Evolutionary conservation across 2,888 invertebrate species (phyloP).

Genomic region (Operophtera brumata): DNA sequence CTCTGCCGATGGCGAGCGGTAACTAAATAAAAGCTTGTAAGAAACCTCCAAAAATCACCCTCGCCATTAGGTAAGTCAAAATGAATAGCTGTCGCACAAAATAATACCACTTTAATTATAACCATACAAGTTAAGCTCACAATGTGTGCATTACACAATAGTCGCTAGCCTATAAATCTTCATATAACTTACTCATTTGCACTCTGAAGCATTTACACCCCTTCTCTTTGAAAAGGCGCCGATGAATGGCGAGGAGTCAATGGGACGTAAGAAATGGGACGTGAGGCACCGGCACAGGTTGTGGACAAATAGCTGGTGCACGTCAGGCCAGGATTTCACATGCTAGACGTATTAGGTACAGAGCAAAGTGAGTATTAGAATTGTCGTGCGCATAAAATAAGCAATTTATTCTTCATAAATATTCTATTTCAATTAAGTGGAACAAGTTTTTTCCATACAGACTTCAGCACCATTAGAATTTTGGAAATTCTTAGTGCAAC

Average conservation of each 20-base stretch:
- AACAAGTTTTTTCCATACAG: too few relatives aligned
- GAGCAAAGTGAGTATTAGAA: too few relatives aligned
- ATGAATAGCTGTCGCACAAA: neutral
- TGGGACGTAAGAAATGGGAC: slow-evolving; percentile 78
- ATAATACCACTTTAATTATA: slow-evolving; percentile 1
- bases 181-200: slow-evolving; percentile 60
- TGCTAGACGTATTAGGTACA: too few relatives aligned
- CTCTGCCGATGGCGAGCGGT: too few relatives aligned
- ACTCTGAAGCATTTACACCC: slow-evolving; percentile 64
- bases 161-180: slow-evolving; percentile 50
- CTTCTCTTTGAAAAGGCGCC: slow-evolving; percentile 71
- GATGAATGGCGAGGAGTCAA: slow-evolving; percentile 75
- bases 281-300: slow-evolving; percentile 51
- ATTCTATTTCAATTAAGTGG: too few relatives aligned
- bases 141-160: slow-evolving; percentile 38
- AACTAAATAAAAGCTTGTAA: too few relatives aligned
- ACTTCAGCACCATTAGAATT: too few relatives aligned
- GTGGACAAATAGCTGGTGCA: slow-evolving; percentile 1
- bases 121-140: slow-evolving; percentile 12
- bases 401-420: too few relatives aligned
- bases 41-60: too few relatives aligned
- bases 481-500: too few relatives aligned
- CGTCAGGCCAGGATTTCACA: neutral
- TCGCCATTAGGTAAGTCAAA: too few relatives aligned
- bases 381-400: too few relatives aligned